phyloP scores from a whole-genome alignment of 2,888 invertebrate genomes.

The Latrodectus hesperus region DNA sequence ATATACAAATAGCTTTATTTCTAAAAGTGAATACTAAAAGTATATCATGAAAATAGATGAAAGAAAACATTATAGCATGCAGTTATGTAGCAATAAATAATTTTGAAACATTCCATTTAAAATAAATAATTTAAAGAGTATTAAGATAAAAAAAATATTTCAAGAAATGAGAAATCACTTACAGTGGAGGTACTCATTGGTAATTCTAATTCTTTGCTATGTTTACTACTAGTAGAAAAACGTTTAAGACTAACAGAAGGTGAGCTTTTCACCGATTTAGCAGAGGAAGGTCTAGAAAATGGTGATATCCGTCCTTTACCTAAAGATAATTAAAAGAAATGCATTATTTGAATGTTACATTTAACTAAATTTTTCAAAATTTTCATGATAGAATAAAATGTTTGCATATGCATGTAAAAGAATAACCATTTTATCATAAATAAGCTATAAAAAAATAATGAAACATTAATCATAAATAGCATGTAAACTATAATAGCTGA shows the following conservation, averaged over 20 bases:
- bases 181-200: constrained; percentile 41
- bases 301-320: constrained; percentile 53
- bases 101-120: not conserved
- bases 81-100: too few species aligned
- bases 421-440: too few species aligned
- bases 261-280: constrained; percentile 56
- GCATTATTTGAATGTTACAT: not conserved
- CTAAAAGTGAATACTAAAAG: too few species aligned
- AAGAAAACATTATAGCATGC: too few species aligned
- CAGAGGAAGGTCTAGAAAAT: constrained; percentile 60
- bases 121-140: not conserved
- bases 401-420: too few species aligned
- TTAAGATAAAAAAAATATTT: not conserved
- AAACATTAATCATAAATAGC: too few species aligned
- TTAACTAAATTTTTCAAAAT: not conserved
- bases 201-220: constrained; percentile 39
- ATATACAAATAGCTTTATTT: too few species aligned
- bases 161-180: not conserved
- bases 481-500: too few species aligned
- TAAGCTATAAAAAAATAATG: too few species aligned
- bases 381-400: too few species aligned
- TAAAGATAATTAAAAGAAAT: constrained; percentile 1
- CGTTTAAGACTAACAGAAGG: constrained; percentile 44
- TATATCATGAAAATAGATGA: too few species aligned
- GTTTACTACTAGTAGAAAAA: constrained; percentile 20